Percentiles rank a stretch among this genome's conserved stretches.
Conservation (phyloP, 2,888 invertebrate species). For the Synergus gifuensis region DNA sequence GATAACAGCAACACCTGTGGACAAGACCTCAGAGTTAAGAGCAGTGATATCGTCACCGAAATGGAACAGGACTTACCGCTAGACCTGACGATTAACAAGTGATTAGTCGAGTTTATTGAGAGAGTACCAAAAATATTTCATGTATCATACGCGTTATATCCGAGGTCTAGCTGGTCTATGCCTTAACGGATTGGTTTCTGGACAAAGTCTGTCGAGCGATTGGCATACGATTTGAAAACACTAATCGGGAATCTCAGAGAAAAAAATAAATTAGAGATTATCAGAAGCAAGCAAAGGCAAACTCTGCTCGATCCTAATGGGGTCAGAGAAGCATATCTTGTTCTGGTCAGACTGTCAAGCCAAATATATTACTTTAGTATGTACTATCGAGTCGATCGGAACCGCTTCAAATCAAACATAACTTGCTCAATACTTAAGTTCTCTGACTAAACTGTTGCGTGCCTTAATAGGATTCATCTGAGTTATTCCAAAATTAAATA, state of each 20-base stretch:
- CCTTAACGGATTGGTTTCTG: constrained; percentile 45
- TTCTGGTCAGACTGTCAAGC: constrained; percentile 68
- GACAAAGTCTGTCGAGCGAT: constrained; percentile 9
- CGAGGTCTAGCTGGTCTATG: constrained; percentile 60
- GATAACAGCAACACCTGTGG: constrained; percentile 67
- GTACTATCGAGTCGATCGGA: constrained; percentile 44
- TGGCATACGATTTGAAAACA: neutral
- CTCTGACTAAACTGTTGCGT: constrained; percentile 23
- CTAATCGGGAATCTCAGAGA: constrained; percentile 10
- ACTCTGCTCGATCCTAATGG: constrained; percentile 22
- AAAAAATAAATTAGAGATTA: neutral
- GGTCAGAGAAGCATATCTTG: constrained; percentile 39
- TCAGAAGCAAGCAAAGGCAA: constrained; percentile 6
- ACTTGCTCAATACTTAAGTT: constrained; percentile 58
- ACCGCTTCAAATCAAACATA: constrained; percentile 44
- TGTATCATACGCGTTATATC: constrained; percentile 36
- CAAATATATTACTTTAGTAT: constrained; percentile 67
- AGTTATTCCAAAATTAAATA: neutral
- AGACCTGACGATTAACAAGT: constrained; percentile 77
- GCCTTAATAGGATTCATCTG: constrained; percentile 1
- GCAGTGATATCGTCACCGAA: constrained; percentile 73
- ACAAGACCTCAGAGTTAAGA: constrained; percentile 77
- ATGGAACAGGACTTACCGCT: constrained; percentile 77
- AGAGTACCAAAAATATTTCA: constrained; percentile 31
- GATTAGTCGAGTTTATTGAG: constrained; percentile 47